Percentiles rank a stretch among this genome's conserved stretches.
These are phyloP conservation scores for Danionella dracula DNA, from an alignment of 2,797 vertebrate species.

Conservation along the genomic window DNA sequence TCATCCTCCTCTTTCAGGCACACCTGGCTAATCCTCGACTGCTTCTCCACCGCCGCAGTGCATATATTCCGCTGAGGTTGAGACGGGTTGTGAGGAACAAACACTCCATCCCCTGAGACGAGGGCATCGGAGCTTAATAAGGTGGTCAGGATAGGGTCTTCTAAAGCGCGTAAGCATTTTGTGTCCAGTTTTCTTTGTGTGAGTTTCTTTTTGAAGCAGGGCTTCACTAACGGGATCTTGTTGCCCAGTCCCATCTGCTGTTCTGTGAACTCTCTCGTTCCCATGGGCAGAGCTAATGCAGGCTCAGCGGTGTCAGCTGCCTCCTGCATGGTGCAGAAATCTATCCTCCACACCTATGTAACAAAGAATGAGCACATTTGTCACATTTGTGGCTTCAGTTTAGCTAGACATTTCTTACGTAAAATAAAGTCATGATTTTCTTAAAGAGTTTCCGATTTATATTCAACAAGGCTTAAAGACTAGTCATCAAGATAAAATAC, in stretches of 20 bases:
- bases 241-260: conserved; percentile 75
- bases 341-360: conserved; percentile 62
- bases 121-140: conserved; percentile 81
- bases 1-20: conserved; percentile 71
- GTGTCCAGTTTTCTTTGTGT: conserved; percentile 80
- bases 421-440: no score
- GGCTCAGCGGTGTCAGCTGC: conserved; percentile 50
- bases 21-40: conserved; percentile 69
- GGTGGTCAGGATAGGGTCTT: conserved; percentile 85
- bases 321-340: conserved; percentile 72
- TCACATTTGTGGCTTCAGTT: no score
- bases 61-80: conserved; percentile 72
- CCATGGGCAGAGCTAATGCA: conserved; percentile 63
- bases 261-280: conserved; percentile 66
- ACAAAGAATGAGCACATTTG: conserved; percentile 43
- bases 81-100: conserved; percentile 77
- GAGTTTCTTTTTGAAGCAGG: conserved; percentile 94
- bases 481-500: no score
- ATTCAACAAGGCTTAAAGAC: no score
- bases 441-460: no score
- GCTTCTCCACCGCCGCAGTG: conserved; percentile 79
- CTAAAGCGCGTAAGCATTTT: conserved; percentile 81
- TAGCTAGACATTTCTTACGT: no score
- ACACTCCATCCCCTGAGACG: conserved; percentile 77
- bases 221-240: conserved; percentile 89